Percentiles rank a stretch among this genome's conserved stretches.
Conservation (phyloP, 2,888 invertebrate genomes). For the Gymnosoma rotundatum region DNA sequence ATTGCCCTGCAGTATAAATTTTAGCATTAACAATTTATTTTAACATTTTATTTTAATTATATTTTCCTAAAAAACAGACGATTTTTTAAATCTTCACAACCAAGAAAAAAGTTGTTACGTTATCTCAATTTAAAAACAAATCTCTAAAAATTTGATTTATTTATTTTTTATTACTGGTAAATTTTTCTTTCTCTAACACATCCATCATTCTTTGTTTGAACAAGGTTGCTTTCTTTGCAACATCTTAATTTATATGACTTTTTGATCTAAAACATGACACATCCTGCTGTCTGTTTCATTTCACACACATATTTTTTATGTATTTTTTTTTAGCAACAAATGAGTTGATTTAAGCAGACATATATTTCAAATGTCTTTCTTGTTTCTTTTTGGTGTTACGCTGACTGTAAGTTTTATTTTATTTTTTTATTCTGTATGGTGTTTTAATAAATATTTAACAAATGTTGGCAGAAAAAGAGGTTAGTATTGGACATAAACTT, state of each 20-base stretch:
- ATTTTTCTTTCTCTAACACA: neutral
- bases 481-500: neutral
- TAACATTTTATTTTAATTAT: too few species aligned
- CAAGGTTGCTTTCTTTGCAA: conserved; percentile 13
- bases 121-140: too few species aligned
- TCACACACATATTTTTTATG: neutral
- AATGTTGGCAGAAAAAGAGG: conserved; percentile 4
- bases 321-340: conserved; percentile 34
- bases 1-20: too few species aligned
- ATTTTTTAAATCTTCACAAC: too few species aligned
- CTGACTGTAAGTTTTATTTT: conserved; percentile 28
- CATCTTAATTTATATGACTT: conserved; percentile 59
- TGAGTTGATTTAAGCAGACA: conserved; percentile 21
- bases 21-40: too few species aligned
- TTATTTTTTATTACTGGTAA: neutral
- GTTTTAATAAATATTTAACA: neutral
- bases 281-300: conserved; percentile 50
- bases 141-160: conserved; percentile 6
- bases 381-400: conserved; percentile 20
- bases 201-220: neutral
- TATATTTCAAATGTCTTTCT: too few species aligned
- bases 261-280: conserved; percentile 57
- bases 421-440: too few species aligned
- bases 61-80: too few species aligned
- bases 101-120: too few species aligned